Percentiles rank a stretch among this genome's conserved stretches.
Conservation (phyloP, 2,888 invertebrate species). For the Heteromyza rotundicornis region DNA sequence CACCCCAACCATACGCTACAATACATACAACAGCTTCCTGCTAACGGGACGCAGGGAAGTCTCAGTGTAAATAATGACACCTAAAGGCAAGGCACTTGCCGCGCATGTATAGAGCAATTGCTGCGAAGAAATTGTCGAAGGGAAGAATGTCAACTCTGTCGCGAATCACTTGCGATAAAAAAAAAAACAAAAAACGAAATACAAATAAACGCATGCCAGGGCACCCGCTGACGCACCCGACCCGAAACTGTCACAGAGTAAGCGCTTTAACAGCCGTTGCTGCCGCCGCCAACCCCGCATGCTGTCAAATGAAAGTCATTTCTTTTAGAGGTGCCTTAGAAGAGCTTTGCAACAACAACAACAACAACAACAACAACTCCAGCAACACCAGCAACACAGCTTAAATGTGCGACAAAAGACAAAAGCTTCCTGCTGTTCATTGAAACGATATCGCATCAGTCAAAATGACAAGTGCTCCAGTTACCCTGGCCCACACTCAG, state of each 20-base stretch:
- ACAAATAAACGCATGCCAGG: slow-evolving; percentile 31
- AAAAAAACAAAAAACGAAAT: slow-evolving; percentile 8
- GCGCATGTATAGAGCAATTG: too few relatives aligned
- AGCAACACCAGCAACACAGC: neutral
- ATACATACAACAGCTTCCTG: neutral
- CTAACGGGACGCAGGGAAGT: neutral
- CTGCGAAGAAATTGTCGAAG: neutral
- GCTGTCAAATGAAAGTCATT: slow-evolving; percentile 38
- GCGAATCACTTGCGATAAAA: slow-evolving; percentile 22
- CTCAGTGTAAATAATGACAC: slow-evolving; percentile 21
- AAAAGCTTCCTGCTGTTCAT: slow-evolving; percentile 31
- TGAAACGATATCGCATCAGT: slow-evolving; percentile 34
- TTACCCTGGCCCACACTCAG: neutral
- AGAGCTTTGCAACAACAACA: slow-evolving; percentile 12
- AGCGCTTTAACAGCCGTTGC: slow-evolving; percentile 22
- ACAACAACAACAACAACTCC: neutral
- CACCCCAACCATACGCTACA: neutral
- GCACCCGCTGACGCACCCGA: neutral
- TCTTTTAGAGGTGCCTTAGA: slow-evolving; percentile 17
- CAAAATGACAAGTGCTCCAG: slow-evolving; percentile 29
- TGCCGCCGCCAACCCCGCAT: neutral
- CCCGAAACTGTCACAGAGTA: too few relatives aligned
- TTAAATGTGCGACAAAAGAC: slow-evolving; percentile 9
- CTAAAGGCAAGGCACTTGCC: slow-evolving; percentile 9
- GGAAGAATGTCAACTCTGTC: slow-evolving; percentile 18